Evolutionary conservation across 2,888 invertebrate genomes (phyloP).

Genomic region (Rotaria sp.): DNA sequence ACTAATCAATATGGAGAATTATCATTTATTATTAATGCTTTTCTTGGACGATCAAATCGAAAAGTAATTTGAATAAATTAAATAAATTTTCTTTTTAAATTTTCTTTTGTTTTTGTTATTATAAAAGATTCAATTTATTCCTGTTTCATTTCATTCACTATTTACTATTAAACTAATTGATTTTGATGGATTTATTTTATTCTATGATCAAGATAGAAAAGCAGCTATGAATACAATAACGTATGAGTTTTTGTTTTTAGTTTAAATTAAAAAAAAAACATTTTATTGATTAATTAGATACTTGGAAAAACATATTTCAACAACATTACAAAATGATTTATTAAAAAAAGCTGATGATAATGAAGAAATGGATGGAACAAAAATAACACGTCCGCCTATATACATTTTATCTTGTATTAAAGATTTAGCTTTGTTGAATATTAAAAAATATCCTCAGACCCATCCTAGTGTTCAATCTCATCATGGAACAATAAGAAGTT

Average conservation of each 20-base stretch:
- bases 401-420: neutral
- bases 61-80: neutral
- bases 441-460: neutral
- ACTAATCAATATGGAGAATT: neutral
- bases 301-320: conserved; percentile 4
- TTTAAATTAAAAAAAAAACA: neutral
- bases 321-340: neutral
- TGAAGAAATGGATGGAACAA: neutral
- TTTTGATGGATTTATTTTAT: conserved; percentile 16
- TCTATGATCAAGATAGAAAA: neutral
- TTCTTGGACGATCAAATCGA: neutral
- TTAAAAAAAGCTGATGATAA: neutral
- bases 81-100: neutral
- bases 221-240: neutral
- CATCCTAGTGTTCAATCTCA: neutral
- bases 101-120: neutral
- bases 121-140: neutral
- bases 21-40: neutral
- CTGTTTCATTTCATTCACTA: neutral
- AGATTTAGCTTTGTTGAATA: neutral
- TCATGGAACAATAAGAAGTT: neutral
- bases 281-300: neutral
- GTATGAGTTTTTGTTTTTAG: neutral
- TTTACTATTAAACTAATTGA: neutral
- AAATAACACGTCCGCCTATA: neutral